These are phyloP conservation scores for Bos indicus DNA, from an alignment of 2,113 vertebrate species.

Conservation along the genomic window DNA sequence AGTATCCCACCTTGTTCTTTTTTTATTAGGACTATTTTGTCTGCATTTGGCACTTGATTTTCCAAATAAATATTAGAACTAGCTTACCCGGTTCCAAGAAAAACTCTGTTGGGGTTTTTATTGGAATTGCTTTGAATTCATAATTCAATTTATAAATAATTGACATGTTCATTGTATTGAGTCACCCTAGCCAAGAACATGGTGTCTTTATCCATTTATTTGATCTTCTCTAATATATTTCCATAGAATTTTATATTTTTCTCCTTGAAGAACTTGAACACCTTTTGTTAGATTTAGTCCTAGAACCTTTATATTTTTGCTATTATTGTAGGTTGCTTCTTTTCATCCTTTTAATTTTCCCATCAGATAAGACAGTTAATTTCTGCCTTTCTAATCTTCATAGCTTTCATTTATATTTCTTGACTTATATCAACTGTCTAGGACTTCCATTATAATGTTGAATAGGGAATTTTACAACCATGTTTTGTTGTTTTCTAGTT, in stretches of 20 bases:
- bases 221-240: slow-evolving; percentile 17
- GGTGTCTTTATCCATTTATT: neutral
- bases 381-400: neutral
- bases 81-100: slow-evolving; percentile 3
- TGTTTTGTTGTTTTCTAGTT: neutral
- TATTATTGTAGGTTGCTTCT: neutral
- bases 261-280: neutral
- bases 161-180: neutral
- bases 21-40: neutral
- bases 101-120: neutral
- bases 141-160: slow-evolving; percentile 30
- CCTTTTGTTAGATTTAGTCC: neutral
- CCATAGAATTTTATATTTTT: neutral
- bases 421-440: neutral
- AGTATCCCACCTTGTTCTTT: neutral
- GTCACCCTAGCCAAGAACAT: neutral
- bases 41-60: neutral
- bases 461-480: neutral
- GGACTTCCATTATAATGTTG: neutral
- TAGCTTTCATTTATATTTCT: neutral
- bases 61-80: slow-evolving; percentile 19
- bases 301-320: neutral
- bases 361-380: neutral
- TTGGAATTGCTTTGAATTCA: slow-evolving; percentile 5
- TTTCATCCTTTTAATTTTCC: neutral